Conservation (phyloP, 2,888 invertebrate genomes). For the Nematopogon swammerdamellus region DNA sequence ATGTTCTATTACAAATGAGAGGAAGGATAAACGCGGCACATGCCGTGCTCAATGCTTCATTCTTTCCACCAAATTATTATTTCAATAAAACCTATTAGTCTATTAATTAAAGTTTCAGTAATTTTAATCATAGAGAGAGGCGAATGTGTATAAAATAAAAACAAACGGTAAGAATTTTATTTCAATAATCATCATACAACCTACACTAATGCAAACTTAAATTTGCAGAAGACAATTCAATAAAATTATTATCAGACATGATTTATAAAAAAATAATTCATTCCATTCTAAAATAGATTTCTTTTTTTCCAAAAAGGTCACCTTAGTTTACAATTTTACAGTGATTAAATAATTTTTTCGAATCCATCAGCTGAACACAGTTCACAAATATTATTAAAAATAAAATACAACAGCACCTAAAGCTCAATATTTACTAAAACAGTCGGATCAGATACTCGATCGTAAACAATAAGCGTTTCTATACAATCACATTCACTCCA, state of each 20-base stretch:
- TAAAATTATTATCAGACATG: not conserved
- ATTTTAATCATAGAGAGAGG: no score
- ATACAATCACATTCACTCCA: not conserved
- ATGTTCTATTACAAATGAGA: not conserved
- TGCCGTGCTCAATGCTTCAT: no score
- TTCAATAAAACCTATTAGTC: no score
- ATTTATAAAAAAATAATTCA: not conserved
- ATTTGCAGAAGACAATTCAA: no score
- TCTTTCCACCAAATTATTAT: no score
- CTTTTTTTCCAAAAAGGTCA: no score
- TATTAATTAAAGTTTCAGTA: no score
- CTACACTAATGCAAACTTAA: not conserved
- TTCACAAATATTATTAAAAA: constrained; percentile 29
- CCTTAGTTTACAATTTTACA: no score
- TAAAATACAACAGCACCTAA: constrained; percentile 52
- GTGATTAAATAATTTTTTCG: no score
- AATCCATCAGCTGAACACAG: no score
- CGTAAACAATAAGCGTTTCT: not conserved
- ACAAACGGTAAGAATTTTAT: not conserved
- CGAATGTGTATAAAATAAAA: constrained; percentile 1
- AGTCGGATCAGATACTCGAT: not conserved
- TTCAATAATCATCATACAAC: not conserved
- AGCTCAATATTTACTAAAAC: constrained; percentile 25
- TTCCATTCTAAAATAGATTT: not conserved
- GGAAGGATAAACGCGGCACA: no score